Percentiles rank a stretch among this genome's conserved stretches.
These are phyloP conservation scores for Corydoras sp. DNA, from an alignment of 2,113 vertebrate genomes.

Conservation along the genomic window DNA sequence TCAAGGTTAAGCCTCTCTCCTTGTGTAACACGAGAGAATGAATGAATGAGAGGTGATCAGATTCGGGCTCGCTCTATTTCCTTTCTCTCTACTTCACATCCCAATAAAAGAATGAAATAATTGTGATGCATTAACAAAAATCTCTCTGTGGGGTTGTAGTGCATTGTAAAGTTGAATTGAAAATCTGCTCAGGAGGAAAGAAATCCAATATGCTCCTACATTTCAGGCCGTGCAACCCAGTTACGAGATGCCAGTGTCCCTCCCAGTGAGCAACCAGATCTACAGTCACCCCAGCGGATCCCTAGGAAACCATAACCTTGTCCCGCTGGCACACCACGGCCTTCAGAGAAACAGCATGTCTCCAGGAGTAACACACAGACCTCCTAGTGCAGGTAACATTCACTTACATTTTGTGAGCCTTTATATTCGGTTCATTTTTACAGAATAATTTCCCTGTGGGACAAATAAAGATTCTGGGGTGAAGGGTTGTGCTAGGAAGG, in stretches of 20 bases:
- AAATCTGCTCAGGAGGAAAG: too few species aligned
- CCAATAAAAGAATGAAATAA: background rate
- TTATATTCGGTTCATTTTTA: too few species aligned
- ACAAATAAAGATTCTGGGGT: too few species aligned
- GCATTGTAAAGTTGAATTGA: too few species aligned
- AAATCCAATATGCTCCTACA: background rate
- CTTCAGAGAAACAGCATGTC: conserved; percentile 99
- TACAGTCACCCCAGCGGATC: conserved; percentile 93
- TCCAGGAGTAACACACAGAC: conserved; percentile 92
- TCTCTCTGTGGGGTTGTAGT: too few species aligned
- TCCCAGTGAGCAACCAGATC: conserved; percentile 96
- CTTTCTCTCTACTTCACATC: conserved; percentile 9
- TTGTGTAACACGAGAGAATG: conserved; percentile 54
- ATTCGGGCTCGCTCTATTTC: conserved; percentile 26
- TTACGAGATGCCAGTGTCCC: conserved; percentile 98
- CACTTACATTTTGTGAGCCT: too few species aligned
- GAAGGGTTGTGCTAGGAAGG: too few species aligned
- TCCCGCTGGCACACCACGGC: conserved; percentile 92
- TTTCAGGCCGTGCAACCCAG: conserved; percentile 90
- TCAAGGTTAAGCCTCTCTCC: conserved; percentile 60
- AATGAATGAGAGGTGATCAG: conserved; percentile 60
- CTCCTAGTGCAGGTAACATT: conserved; percentile 92
- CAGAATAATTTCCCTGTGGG: too few species aligned
- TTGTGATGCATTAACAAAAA: too few species aligned
- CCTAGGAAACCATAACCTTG: conserved; percentile 92